Evolutionary conservation across 2,888 invertebrate genomes (phyloP).

Genomic region (Cephonodes hylas): DNA sequence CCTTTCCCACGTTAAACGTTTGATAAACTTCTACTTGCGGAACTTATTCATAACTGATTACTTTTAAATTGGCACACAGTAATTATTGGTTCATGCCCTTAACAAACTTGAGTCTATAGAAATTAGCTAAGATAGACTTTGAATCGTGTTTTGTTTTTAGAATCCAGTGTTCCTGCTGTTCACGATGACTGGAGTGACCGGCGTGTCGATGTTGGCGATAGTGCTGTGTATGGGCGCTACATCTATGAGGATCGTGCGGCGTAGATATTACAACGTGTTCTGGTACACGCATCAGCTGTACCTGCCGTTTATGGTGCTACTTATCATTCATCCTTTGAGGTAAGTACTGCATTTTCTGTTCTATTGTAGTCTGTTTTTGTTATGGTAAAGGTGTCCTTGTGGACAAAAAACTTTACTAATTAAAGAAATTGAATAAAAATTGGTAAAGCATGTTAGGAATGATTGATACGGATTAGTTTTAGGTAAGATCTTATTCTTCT

Average conservation of each 20-base stretch:
- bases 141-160: constrained; percentile 40
- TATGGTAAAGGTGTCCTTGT: no score
- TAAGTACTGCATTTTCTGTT: constrained; percentile 35
- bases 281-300: constrained; percentile 79
- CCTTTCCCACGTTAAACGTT: no score
- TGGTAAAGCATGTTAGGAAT: no score
- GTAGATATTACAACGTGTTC: constrained; percentile 72
- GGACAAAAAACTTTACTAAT: background rate
- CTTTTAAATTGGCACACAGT: no score
- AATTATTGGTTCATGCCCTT: no score
- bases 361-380: background rate
- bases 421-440: no score
- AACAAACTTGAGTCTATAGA: background rate
- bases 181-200: constrained; percentile 70
- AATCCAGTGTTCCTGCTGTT: constrained; percentile 59
- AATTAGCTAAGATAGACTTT: background rate
- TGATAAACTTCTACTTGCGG: no score
- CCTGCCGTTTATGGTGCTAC: constrained; percentile 68
- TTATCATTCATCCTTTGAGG: constrained; percentile 80
- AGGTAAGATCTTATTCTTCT: no score
- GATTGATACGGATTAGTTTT: no score
- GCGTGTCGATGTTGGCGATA: constrained; percentile 69
- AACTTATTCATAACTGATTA: no score
- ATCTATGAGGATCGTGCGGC: constrained; percentile 65
- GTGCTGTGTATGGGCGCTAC: constrained; percentile 67